Evolutionary conservation across 2,797 vertebrate species (phyloP).

Genomic region (Myripristis jacobus): DNA sequence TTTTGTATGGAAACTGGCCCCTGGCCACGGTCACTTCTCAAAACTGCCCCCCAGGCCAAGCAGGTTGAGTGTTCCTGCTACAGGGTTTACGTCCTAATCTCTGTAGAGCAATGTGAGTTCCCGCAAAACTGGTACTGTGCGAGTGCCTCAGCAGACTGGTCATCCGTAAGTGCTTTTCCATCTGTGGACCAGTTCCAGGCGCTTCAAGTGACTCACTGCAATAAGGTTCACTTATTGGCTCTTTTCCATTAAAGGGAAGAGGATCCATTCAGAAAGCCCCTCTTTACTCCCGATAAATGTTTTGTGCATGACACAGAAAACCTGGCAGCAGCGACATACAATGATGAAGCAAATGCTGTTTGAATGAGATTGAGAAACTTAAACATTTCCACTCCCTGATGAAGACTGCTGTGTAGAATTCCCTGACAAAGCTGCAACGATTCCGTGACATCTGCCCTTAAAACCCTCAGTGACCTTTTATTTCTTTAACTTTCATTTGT

Average conservation of each 20-base stretch:
- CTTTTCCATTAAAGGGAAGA: neutral
- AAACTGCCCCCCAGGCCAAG: no score
- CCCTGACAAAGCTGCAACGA: neutral
- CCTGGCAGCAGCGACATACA: neutral
- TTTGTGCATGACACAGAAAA: constrained; percentile 41
- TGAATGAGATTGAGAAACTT: constrained; percentile 4
- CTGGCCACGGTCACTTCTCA: no score
- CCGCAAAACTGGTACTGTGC: neutral
- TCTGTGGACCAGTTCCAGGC: constrained; percentile 58
- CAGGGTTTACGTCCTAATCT: constrained; percentile 25
- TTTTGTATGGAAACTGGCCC: no score
- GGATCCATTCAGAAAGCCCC: constrained; percentile 19
- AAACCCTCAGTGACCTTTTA: no score
- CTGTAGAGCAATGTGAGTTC: constrained; percentile 23
- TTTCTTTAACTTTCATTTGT: no score
- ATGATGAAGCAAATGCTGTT: constrained; percentile 13
- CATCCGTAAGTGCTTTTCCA: constrained; percentile 50
- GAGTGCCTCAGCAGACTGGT: constrained; percentile 8
- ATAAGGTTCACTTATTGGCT: constrained; percentile 13
- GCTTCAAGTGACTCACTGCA: constrained; percentile 42
- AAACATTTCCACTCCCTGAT: constrained; percentile 9
- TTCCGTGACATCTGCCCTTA: neutral
- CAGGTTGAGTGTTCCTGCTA: no score
- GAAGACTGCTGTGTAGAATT: constrained; percentile 26
- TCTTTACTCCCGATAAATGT: constrained; percentile 22